Evolutionary conservation across 2,113 vertebrate species (phyloP).

Genomic region (Smithornis capensis): DNA sequence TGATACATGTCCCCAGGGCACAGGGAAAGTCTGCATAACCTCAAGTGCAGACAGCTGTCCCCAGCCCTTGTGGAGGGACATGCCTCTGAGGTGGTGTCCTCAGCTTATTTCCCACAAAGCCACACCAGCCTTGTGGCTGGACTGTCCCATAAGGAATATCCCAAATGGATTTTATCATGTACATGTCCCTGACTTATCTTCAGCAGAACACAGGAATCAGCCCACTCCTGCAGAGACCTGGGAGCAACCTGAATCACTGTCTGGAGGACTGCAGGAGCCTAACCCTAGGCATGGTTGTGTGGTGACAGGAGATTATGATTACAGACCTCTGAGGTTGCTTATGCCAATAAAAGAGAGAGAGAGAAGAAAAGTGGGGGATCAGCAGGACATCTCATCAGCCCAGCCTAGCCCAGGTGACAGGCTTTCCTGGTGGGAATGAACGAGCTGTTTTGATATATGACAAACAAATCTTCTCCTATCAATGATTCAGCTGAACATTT

Average conservation of each 20-base stretch:
- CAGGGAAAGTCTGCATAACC: neutral
- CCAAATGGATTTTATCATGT: neutral
- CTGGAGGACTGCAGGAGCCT: neutral
- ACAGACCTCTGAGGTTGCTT: neutral
- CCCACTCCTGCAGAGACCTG: neutral
- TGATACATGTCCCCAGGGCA: neutral
- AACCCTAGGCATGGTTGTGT: neutral
- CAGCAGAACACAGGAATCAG: neutral
- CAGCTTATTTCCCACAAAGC: neutral
- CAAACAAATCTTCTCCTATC: neutral
- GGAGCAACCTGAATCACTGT: accelerated
- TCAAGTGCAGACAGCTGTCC: neutral
- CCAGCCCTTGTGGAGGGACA: neutral
- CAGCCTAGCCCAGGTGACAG: neutral
- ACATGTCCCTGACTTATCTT: neutral
- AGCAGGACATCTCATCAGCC: neutral
- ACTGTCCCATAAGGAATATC: neutral
- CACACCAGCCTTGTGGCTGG: neutral
- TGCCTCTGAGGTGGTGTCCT: neutral
- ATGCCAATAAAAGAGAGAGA: neutral
- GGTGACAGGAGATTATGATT: accelerated
- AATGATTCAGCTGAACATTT: accelerated
- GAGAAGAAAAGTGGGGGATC: neutral
- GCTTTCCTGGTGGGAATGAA: neutral
- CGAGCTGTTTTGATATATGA: accelerated